These are phyloP conservation scores for Zaprionus davidi DNA, from an alignment of 1,140 invertebrate species.

Conservation along the genomic window DNA sequence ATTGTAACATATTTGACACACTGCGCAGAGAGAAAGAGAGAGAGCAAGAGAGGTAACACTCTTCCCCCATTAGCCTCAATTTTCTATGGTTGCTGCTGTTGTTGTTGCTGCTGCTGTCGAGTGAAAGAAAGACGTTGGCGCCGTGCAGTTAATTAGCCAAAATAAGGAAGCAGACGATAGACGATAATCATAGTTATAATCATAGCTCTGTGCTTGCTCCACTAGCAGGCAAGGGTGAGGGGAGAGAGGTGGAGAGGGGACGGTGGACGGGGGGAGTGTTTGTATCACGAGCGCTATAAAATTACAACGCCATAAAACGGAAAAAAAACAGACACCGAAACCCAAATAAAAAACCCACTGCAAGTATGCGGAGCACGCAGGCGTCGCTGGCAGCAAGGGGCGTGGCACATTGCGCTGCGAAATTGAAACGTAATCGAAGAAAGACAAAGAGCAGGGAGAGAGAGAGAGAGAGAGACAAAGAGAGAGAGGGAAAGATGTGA, in stretches of 20 bases:
- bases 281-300: conserved; percentile 65
- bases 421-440: conserved; percentile 67
- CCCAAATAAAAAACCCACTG: conserved; percentile 63
- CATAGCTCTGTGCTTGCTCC: conserved; percentile 18
- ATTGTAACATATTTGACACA: conserved; percentile 35
- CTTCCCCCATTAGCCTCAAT: conserved; percentile 48
- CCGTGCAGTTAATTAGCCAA: conserved; percentile 66
- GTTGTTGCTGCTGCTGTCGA: conserved; percentile 4
- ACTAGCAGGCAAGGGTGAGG: background rate
- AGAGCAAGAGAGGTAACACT: conserved; percentile 4
- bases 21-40: conserved; percentile 5
- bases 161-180: conserved; percentile 73
- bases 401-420: conserved; percentile 19
- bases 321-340: conserved; percentile 61
- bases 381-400: conserved; percentile 14
- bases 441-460: background rate
- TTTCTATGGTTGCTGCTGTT: conserved; percentile 1
- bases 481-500: background rate
- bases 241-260: background rate
- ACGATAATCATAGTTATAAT: conserved; percentile 42
- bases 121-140: conserved; percentile 38
- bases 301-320: conserved; percentile 63
- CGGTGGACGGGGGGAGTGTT: background rate
- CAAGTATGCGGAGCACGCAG: conserved; percentile 52
- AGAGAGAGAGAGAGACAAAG: background rate